Conservation (phyloP, 2,797 vertebrate species). For the Spea hammondii region DNA sequence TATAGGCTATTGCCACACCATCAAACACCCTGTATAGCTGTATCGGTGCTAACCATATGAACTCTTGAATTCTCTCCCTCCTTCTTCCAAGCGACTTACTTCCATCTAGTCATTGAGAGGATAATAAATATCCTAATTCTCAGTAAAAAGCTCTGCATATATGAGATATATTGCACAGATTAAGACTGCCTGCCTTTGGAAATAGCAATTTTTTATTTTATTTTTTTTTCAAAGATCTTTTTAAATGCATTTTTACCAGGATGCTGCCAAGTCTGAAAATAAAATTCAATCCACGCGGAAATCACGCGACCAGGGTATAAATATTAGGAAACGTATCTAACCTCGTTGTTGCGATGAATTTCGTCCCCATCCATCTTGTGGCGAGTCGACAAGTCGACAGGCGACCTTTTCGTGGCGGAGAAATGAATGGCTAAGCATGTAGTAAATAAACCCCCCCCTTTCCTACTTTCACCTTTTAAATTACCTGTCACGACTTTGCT, state of each 20-base stretch:
- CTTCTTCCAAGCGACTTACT: too few species aligned
- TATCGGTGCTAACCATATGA: too few species aligned
- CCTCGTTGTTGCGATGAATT: slow-evolving; percentile 13
- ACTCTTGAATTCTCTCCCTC: too few species aligned
- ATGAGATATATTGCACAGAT: background rate
- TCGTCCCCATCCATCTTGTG: slow-evolving; percentile 12
- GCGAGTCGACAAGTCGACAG: background rate
- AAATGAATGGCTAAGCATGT: slow-evolving; percentile 3
- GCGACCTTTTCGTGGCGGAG: slow-evolving; percentile 29
- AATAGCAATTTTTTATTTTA: background rate
- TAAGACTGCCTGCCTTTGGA: background rate
- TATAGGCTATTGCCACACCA: too few species aligned
- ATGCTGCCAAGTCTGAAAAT: background rate
- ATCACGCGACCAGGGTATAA: background rate
- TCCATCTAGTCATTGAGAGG: too few species aligned
- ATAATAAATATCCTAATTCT: too few species aligned
- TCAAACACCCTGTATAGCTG: too few species aligned
- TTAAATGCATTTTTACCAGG: background rate
- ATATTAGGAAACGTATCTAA: background rate
- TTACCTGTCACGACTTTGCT: slow-evolving; percentile 1
- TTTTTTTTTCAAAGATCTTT: background rate
- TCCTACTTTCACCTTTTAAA: slow-evolving; percentile 20
- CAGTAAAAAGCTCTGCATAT: too few species aligned
- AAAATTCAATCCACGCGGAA: background rate
- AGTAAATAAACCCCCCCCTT: slow-evolving; percentile 21